Evolutionary conservation across 2,797 vertebrate species (phyloP), one percentile per base, ranked within the genome.

Genomic region (Halcyon chelicuti): DNA sequence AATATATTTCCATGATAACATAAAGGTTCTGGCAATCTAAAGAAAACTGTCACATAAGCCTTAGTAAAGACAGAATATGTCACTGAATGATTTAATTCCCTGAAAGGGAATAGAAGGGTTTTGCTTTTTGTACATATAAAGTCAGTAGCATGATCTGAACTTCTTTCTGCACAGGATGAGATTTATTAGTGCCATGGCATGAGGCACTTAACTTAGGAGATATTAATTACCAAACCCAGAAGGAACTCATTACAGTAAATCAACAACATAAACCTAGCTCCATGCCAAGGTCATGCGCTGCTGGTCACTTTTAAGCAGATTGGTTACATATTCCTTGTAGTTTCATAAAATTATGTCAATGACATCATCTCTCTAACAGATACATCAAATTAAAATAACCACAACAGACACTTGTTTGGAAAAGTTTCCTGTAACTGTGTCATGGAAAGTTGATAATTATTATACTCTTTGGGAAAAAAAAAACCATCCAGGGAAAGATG

Each of bases 141-240:
- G 85, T 90, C 81, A 91, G 40, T 31, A 66, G 4, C 65, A 70
- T 0, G 1, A 6, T 91, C 55, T 42, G 46, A 74, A 16, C n/a
- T 67, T 90, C 23, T 90, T 86, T 87, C 49, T 80, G 21, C 68
- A 74, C 49, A 78, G 35, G 47, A 63, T 92, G 71, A 95, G 71
- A 94, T 93, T 96, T 95, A 91, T 91, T 83, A 94, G 37, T 35
- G 14, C 39, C 63, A 22, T 72, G 86, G 52, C 70, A 74, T n/a
- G 35, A 92, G 25, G 16, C 68, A 83, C 58, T 93, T 95, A 84
- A 44, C 58, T 75, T 71, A 62, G 68, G 57, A 83, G 72, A 80
- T 28, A 90, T 74, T 97, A 95, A 96, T 96, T 96, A 83, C 39
- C n/a, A 75, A 77, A 85, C 28, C 49, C 66, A 58, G 75, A 86